Evolutionary conservation across 2,797 vertebrate genomes (phyloP), one percentile per base, ranked within the genome.

Genomic region (Esox masquinongy): DNA sequence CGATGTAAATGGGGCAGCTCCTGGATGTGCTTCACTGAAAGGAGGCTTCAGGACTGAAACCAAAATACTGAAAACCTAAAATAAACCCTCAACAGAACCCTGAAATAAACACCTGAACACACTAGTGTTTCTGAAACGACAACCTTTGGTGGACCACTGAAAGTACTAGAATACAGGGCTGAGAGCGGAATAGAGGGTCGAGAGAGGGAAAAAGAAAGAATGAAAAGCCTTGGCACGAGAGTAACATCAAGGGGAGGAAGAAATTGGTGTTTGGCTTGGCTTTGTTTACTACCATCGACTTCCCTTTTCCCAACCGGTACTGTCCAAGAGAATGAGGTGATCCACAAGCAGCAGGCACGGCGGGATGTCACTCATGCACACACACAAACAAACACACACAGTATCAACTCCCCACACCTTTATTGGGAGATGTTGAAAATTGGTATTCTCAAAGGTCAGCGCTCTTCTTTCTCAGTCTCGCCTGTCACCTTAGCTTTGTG

Each of bases 401-500:
- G 43, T 47, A 14, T 47, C 43, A 47, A 89, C 87, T 92, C 91
- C 92, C 94, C 92, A 93, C 88, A 84, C 85, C 79, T 77, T 14
- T 86, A 86, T 87, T 90, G 81, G 87, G 88, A 90, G 91, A 89
- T 86, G 86, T 88, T 92, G 91, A 86, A 87, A 91, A 93, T 47
- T 92, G 91, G 91, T 92, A 88, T 93, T 92, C 91, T 92, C 88
- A 89, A 94, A 94, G 94, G 93, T 95, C 93, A 88, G 2, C n/a
- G 76, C 90, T 91, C 88, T 87, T 86, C 88, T 90, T 91, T 92
- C 90, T 89, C 87, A 91, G 84, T 85, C 88, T 87, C 81, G 83
- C 87, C 88, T 88, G 89, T 92, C 92, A 92, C 90, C 90, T 89
- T 84, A 83, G 88, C 92, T 94, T 94, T 94, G 88, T 89, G 88